These are phyloP conservation scores for Odontomachus brunneus DNA, from an alignment of 1,140 invertebrate species.

Conservation along the genomic window DNA sequence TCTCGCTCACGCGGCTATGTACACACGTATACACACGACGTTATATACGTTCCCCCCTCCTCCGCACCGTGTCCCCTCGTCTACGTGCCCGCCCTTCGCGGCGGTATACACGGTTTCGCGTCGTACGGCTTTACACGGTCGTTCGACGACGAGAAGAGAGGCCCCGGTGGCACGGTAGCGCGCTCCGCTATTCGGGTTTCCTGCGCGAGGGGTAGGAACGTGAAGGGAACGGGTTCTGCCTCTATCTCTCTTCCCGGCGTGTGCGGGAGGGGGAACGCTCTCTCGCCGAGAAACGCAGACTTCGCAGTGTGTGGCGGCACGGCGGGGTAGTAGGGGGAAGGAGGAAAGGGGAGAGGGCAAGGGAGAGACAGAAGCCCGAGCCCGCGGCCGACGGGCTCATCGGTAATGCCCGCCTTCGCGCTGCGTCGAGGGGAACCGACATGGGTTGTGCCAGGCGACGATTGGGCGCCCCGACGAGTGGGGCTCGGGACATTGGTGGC, in stretches of 20 bases:
- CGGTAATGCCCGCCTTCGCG: slow-evolving; percentile 72
- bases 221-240: neutral
- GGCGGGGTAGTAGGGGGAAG: slow-evolving; percentile 43
- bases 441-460: slow-evolving; percentile 81
- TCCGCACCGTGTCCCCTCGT: slow-evolving; percentile 51
- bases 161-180: slow-evolving; percentile 63
- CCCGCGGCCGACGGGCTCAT: slow-evolving; percentile 56
- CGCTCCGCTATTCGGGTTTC: slow-evolving; percentile 73
- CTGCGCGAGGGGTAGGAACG: slow-evolving; percentile 52
- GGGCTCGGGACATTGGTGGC: slow-evolving; percentile 73
- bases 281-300: slow-evolving; percentile 37
- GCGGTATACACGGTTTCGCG: slow-evolving; percentile 56
- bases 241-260: slow-evolving; percentile 55
- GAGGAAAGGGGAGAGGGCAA: slow-evolving; percentile 32
- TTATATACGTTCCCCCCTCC: slow-evolving; percentile 26
- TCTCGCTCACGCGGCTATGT: neutral
- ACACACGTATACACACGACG: neutral
- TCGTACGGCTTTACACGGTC: slow-evolving; percentile 69
- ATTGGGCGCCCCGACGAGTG: slow-evolving; percentile 78
- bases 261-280: slow-evolving; percentile 41
- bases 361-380: slow-evolving; percentile 55
- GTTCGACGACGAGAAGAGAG: slow-evolving; percentile 59
- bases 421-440: slow-evolving; percentile 72
- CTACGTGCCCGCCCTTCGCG: slow-evolving; percentile 67
- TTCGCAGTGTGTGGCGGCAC: slow-evolving; percentile 16